A percentile compares a stretch with the other conserved stretches of the same genome.
Evolutionary conservation across 2,113 vertebrate genomes (phyloP).

Genomic region (Xiphophorus couchianus): DNA sequence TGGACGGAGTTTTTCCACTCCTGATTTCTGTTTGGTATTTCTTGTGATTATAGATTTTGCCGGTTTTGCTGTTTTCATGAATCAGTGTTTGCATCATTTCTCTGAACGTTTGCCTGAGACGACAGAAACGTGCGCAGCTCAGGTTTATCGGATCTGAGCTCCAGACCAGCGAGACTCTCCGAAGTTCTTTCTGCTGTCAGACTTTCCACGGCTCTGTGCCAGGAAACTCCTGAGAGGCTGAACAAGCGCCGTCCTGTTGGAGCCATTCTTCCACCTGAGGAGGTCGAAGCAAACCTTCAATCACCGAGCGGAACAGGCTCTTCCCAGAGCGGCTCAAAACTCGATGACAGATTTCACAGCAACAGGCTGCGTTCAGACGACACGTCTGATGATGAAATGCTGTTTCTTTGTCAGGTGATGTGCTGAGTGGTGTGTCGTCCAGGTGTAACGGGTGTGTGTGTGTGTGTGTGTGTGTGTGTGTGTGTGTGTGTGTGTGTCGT

Average conservation of each 20-base stretch:
- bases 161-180: not conserved
- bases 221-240: conserved; percentile 63
- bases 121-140: not conserved
- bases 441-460: conserved; percentile 34
- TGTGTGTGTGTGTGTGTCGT: not conserved
- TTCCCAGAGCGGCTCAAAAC: not conserved
- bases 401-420: too few species aligned
- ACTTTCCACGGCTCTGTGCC: conserved; percentile 69
- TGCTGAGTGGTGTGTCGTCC: not conserved
- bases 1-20: too few species aligned
- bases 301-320: not conserved
- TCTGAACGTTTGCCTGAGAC: too few species aligned
- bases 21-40: too few species aligned
- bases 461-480: conserved; percentile 24
- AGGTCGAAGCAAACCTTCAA: conserved; percentile 1
- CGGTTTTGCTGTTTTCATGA: too few species aligned
- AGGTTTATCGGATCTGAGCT: not conserved
- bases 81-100: too few species aligned
- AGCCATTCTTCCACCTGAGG: conserved; percentile 6
- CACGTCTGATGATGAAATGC: not conserved
- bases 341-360: not conserved
- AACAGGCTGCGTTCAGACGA: not conserved
- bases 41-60: too few species aligned
- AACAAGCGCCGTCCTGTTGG: conserved; percentile 69
- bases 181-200: conserved; percentile 20